Base-by-base conservation (phyloP, 2,888 invertebrate species). In the Epinotia demarniana region DNA sequence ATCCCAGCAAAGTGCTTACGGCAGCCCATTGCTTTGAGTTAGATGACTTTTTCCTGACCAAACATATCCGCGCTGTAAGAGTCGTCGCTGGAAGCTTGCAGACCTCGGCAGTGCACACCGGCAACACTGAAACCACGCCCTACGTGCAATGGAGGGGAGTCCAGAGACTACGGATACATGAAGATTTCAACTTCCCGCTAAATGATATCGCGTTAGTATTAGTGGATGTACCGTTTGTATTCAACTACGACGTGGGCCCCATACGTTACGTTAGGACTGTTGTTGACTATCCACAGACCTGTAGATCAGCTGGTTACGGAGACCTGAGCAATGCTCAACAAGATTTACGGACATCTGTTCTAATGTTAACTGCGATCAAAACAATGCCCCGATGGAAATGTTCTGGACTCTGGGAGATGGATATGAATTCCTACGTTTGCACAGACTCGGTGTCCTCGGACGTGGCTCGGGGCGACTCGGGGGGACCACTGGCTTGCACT, bases 11-110 rank as follows among this genome's bases (percentile, higher is more conserved):
- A 19, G 87, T 92, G 0, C 66, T 92, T 0, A 87, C 92, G 1
- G 92, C 92, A 0, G 92, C 91, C 0, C 92, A 92, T 61, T 92
- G 92, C 79, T 92, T 92, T 77, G 92, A 92, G 81, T 73, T 61
- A 0, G 78, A 86, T 9, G n/a, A 84, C 16, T 91, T 87, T 77
- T 85, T 77, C 63, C 89, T 84, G 76, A 72, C 75, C 0, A 81
- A 78, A 46, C 68, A 85, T 11, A 85, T 86, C 0, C 33, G 77
- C 0, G 0, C 72, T 0, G 79, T 91, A 0, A 82, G 90, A 1
- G 72, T 86, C 0, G 88, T 90, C 0, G 91, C 91, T 0, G 92
- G 92, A 0, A 83, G 79, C 33, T 62, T 86, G 0, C 79, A 77
- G 13, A 88, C 83, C 5, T 78, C 80, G 2, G 4, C 87, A 0